Conservation (phyloP, 2,797 vertebrate genomes). For the Austrolebias charrua region DNA sequence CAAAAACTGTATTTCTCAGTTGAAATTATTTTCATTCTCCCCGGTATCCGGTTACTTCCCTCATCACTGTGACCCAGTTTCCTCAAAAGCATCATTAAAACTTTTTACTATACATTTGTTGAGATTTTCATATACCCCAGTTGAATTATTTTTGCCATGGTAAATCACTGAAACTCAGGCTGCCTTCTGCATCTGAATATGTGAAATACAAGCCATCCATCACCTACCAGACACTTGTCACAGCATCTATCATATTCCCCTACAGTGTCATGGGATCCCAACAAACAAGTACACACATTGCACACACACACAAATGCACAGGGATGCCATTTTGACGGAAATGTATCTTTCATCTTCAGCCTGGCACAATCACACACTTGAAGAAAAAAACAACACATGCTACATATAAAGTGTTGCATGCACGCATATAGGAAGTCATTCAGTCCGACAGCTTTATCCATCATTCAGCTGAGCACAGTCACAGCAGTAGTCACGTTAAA, state of each 20-base stretch:
- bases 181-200: slow-evolving; percentile 13
- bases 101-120: slow-evolving; percentile 35
- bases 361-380: slow-evolving; percentile 5
- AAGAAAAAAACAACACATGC: slow-evolving; percentile 24
- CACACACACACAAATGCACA: slow-evolving; percentile 15
- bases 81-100: slow-evolving; percentile 45
- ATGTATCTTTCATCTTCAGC: slow-evolving; percentile 43
- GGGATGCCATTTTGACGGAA: slow-evolving; percentile 30
- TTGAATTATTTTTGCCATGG: slow-evolving; percentile 14
- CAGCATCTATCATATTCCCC: slow-evolving; percentile 53
- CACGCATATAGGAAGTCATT: slow-evolving; percentile 52
- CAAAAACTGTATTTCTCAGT: neutral
- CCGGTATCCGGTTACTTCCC: slow-evolving; percentile 11
- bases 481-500: slow-evolving; percentile 25
- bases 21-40: neutral
- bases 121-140: slow-evolving; percentile 16
- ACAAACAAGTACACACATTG: slow-evolving; percentile 6
- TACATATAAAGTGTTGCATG: slow-evolving; percentile 32
- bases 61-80: slow-evolving; percentile 47
- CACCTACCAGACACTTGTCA: slow-evolving; percentile 56
- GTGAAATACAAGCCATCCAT: slow-evolving; percentile 57
- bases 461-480: slow-evolving; percentile 48
- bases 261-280: slow-evolving; percentile 23
- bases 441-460: slow-evolving; percentile 59
- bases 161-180: slow-evolving; percentile 16